Percentiles rank a stretch among this genome's conserved stretches.
Conservation (phyloP, 1,140 invertebrate species). For the Archivesica marissinica region DNA sequence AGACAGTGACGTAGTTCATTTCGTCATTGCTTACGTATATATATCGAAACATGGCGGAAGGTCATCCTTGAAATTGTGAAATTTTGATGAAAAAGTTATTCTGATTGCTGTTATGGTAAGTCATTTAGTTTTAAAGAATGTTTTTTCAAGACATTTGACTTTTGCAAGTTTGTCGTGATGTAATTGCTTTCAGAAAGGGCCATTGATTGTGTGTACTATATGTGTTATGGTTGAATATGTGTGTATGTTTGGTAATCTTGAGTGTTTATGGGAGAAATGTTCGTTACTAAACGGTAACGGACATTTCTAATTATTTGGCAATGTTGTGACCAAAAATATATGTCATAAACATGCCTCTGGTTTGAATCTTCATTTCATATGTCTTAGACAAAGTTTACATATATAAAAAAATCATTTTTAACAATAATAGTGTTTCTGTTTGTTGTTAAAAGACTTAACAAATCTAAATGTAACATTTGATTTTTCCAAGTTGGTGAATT, state of each 20-base stretch:
- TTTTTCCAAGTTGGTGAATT: not conserved
- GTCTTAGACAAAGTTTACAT: too few relatives aligned
- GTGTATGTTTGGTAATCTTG: not conserved
- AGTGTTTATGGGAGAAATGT: not conserved
- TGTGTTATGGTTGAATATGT: not conserved
- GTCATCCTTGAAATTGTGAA: too few relatives aligned
- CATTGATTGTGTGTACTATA: not conserved
- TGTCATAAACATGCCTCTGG: not conserved
- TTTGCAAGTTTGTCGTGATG: not conserved
- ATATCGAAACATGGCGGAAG: not conserved
- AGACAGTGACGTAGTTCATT: not conserved
- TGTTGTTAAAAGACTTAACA: not conserved
- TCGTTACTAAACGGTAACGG: constrained; percentile 21
- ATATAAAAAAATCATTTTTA: too few relatives aligned
- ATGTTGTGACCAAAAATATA: not conserved
- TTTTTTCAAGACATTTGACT: not conserved
- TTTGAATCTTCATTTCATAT: too few relatives aligned
- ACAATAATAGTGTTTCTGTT: not conserved
- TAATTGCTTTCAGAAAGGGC: too few relatives aligned
- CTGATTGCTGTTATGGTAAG: too few relatives aligned
- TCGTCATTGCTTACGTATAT: not conserved
- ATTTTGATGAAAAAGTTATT: not conserved
- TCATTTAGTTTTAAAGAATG: not conserved
- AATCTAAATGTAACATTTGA: not conserved
- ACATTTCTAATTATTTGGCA: constrained; percentile 18